Evolutionary conservation across 2,797 vertebrate species (phyloP).

Genomic region (Meda fulgida): DNA sequence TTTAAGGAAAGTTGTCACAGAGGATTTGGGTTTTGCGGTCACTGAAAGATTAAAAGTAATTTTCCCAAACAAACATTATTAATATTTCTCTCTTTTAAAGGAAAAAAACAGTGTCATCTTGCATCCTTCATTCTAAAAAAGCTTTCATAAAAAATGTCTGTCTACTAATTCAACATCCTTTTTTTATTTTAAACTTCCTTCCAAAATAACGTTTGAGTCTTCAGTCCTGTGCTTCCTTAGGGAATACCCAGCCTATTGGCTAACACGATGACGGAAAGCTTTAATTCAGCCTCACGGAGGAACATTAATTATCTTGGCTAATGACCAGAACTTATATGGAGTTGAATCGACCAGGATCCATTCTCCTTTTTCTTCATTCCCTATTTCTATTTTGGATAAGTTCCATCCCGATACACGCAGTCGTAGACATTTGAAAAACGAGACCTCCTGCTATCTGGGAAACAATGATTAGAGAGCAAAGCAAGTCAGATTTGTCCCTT

Average conservation of each 20-base stretch:
- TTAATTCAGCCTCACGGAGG: conserved; percentile 14
- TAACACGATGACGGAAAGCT: conserved; percentile 7
- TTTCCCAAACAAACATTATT: conserved; percentile 20
- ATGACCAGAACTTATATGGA: conserved; percentile 25
- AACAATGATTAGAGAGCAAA: conserved; percentile 7
- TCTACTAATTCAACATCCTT: conserved; percentile 12
- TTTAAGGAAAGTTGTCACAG: not conserved
- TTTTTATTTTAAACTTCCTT: not conserved
- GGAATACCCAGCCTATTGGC: not conserved
- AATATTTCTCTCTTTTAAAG: conserved; percentile 11
- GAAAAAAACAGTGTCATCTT: not conserved
- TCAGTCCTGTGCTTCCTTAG: not conserved
- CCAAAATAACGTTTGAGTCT: not conserved
- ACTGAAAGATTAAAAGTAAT: conserved; percentile 16
- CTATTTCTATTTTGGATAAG: not conserved
- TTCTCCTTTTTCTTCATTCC: conserved; percentile 16
- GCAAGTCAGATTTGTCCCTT: conserved; percentile 12
- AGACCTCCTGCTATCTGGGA: not conserved
- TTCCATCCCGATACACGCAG: conserved; percentile 22
- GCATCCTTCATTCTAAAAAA: not conserved
- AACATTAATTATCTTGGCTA: conserved; percentile 22
- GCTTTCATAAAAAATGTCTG: not conserved
- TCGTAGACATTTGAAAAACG: conserved; percentile 23
- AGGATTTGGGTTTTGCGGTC: conserved; percentile 14
- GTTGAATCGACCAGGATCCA: not conserved